Evolutionary conservation across 2,797 vertebrate species (phyloP), one percentile per base, ranked within the genome.

Genomic region (Megaceryle alcyon): DNA sequence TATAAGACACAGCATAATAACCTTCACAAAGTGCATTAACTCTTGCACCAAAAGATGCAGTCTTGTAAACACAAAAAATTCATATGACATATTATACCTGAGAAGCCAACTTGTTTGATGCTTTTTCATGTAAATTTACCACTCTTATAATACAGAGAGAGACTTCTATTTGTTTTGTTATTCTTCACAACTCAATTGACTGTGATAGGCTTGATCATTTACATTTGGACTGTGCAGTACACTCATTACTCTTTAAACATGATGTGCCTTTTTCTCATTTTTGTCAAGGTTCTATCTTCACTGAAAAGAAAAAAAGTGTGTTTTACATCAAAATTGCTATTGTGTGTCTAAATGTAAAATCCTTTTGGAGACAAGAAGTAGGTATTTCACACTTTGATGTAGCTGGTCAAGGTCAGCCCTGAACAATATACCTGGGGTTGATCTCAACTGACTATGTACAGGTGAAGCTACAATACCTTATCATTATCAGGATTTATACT

Each of bases 211-310:
- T 56, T 72, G 25, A 63, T 66, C 35, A 88, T 95, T 88, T 93
- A 82, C 41, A 33, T 84, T 84, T 94, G 73, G 60, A 56, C 35
- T 57, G 17, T 63, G 56, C 19, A 82, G 44, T 94, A 77, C 61
- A 80, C 31, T 80, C 73, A 75, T 86, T 91, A 48, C 68, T 94
- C 86, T 97, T 96, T 90, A 93, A 97, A 91, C 19, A 37, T 63
- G 20, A 29, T 77, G 51, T 92, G 71, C 71, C 73, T 95, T 93
- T 92, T 92, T 60, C 43, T 84, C n/a, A 64, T 92, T 90, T 94
- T 81, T 90, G 21, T 63, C 56, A 70, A 59, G 66, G 44, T 29
- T 83, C 28, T 91, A 7, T 84, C 72, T 91, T 91, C 31, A 37
- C 20, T 78, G 11, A 56, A 60, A 81, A 46, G 71, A 84, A 41